phyloP scores from a whole-genome alignment of 1,140 invertebrate genomes.

The Vanessa tameamea region DNA sequence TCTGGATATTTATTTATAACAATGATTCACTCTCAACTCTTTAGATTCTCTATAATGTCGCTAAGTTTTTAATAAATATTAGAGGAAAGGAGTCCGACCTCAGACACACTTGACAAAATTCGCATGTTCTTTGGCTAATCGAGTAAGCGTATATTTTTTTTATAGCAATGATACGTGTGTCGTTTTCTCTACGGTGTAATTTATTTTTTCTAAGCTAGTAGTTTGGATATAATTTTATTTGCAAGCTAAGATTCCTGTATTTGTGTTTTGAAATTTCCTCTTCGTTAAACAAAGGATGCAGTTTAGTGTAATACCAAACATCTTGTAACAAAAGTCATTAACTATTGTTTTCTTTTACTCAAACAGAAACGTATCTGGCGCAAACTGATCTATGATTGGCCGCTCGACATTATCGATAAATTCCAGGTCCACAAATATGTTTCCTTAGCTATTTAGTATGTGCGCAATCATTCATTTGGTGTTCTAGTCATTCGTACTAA shows the following conservation, averaged over 20 bases:
- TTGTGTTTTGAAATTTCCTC: conserved; percentile 10
- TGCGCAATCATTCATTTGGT: conserved; percentile 60
- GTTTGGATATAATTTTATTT: conserved; percentile 39
- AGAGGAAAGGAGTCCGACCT: not conserved
- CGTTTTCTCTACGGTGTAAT: conserved; percentile 1
- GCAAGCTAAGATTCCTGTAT: conserved; percentile 34
- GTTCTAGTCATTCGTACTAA: conserved; percentile 59
- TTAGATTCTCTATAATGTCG: conserved; percentile 3
- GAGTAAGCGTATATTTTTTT: not conserved
- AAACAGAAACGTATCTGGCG: conserved; percentile 61
- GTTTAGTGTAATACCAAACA: not conserved
- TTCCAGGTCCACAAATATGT: conserved; percentile 62
- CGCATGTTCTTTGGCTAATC: conserved; percentile 25
- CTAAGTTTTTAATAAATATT: conserved; percentile 11
- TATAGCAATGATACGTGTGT: conserved; percentile 14
- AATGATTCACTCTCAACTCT: not conserved
- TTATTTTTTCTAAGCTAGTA: conserved; percentile 38
- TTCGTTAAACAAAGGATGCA: not conserved
- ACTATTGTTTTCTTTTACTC: conserved; percentile 52
- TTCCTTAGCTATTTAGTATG: conserved; percentile 68
- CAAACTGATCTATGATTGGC: conserved; percentile 64
- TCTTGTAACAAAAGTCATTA: conserved; percentile 36
- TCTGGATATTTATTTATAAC: conserved; percentile 27
- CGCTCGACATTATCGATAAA: conserved; percentile 60
- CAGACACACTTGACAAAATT: conserved; percentile 5